Conservation (phyloP, 2,797 vertebrate genomes). For the Diceros bicornis region DNA sequence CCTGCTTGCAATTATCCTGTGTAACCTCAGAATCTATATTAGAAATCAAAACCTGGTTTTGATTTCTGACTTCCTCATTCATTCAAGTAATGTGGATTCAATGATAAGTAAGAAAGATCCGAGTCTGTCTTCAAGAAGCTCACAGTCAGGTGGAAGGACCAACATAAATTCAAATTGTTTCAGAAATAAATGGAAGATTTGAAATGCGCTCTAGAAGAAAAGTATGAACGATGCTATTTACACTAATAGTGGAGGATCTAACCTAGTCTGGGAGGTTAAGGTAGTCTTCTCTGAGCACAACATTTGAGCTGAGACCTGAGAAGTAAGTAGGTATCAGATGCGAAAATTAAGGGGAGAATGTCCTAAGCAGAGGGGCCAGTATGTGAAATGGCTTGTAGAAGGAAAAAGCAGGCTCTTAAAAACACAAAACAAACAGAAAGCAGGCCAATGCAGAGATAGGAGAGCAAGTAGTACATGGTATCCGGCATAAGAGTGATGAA, state of each 20-base stretch:
- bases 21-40: not conserved
- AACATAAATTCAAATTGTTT: not conserved
- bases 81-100: not conserved
- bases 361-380: not conserved
- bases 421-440: not conserved
- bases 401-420: not conserved
- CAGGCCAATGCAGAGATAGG: not conserved
- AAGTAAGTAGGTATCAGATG: not conserved
- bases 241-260: not conserved
- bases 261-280: not conserved
- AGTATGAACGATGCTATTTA: not conserved
- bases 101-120: not conserved
- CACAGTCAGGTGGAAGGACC: not conserved
- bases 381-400: not conserved
- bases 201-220: not conserved
- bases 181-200: not conserved
- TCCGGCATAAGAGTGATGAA: no score
- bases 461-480: not conserved
- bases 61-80: not conserved
- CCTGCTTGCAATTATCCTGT: not conserved
- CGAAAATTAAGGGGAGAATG: not conserved
- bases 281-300: not conserved
- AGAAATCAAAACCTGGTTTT: not conserved
- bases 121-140: not conserved
- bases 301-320: not conserved